phyloP scores from a whole-genome alignment of 2,888 invertebrate species.

The Altica lythri region DNA sequence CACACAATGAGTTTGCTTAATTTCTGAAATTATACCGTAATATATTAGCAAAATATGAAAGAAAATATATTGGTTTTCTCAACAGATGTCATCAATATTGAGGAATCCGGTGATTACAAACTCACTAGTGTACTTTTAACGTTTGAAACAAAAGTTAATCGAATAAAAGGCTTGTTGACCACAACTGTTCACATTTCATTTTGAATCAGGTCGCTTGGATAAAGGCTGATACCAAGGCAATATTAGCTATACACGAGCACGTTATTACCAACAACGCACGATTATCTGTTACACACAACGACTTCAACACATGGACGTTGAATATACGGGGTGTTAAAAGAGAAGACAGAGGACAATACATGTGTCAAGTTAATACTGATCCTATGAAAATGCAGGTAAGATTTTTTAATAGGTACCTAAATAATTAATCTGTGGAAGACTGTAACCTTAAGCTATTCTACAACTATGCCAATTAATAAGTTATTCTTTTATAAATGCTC shows the following conservation, averaged over 20 bases:
- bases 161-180: conserved; percentile 39
- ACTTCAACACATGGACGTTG: conserved; percentile 92
- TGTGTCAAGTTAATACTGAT: conserved; percentile 95
- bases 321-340: conserved; percentile 83
- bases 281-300: conserved; percentile 87
- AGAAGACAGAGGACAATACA: conserved; percentile 88
- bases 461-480: too few relatives aligned
- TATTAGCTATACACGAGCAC: conserved; percentile 90
- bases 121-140: conserved; percentile 27
- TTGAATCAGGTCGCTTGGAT: conserved; percentile 87
- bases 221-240: conserved; percentile 91
- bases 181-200: conserved; percentile 46
- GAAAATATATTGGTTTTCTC: conserved; percentile 1
- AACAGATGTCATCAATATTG: conserved; percentile 21
- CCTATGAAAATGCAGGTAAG: conserved; percentile 93
- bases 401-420: conserved; percentile 21
- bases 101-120: conserved; percentile 25
- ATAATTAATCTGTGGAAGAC: background rate
- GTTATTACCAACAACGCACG: conserved; percentile 92
- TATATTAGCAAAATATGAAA: too few relatives aligned
- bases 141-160: conserved; percentile 42
- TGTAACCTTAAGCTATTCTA: too few relatives aligned
- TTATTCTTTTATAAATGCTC: too few relatives aligned
- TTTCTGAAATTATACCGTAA: too few relatives aligned
- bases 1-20: too few relatives aligned